Evolutionary conservation across 2,113 vertebrate species (phyloP).

Genomic region (Xenopus tropicalis): UCB_Xtro_10.0 CM004444.2:24385001-24385500

Average conservation of each 20-base stretch:
- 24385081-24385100: neutral
- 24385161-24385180: neutral
- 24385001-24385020: neutral
- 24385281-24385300: neutral
- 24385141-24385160: neutral
- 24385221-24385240: neutral
- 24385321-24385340: neutral
- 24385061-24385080: neutral
- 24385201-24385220: neutral
- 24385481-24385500: too few species aligned
- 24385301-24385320: neutral
- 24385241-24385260: neutral
- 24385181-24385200: neutral
- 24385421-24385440: neutral
- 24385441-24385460: neutral
- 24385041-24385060: neutral
- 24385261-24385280: neutral
- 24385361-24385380: constrained; percentile 1
- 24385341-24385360: neutral
- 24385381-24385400: neutral
- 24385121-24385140: neutral
- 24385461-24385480: too few species aligned
- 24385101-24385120: neutral
- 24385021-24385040: neutral
- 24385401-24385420: neutral